phyloP scores from a whole-genome alignment of 2,888 invertebrate genomes.

The Oegoconia quadripuncta region DNA sequence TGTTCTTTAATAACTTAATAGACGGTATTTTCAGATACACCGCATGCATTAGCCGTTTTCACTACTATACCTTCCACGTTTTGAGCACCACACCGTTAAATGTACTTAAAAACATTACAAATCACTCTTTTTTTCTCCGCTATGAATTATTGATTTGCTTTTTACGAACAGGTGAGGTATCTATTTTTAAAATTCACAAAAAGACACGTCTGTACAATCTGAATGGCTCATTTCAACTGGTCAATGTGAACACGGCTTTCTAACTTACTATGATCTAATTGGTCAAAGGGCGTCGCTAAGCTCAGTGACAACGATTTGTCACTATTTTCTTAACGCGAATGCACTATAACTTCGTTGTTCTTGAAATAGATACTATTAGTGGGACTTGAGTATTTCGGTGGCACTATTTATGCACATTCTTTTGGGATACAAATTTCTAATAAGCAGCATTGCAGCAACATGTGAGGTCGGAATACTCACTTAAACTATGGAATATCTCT shows the following conservation, averaged over 20 bases:
- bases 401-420: too few relatives aligned
- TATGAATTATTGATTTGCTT: conserved; percentile 10
- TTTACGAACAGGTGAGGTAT: conserved; percentile 10
- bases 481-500: too few relatives aligned
- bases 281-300: background rate
- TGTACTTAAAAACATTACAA: conserved; percentile 10
- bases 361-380: too few relatives aligned
- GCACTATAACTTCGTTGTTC: too few relatives aligned
- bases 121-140: conserved; percentile 7
- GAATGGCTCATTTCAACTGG: background rate
- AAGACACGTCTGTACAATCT: background rate
- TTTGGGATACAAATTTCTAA: too few relatives aligned
- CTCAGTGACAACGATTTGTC: background rate
- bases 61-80: conserved; percentile 12
- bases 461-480: too few relatives aligned
- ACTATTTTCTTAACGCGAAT: conserved; percentile 1
- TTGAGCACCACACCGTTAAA: conserved; percentile 10
- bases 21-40: conserved; percentile 12
- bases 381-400: too few relatives aligned
- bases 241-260: conserved; percentile 9
- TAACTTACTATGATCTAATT: too few relatives aligned
- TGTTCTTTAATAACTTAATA: conserved; percentile 15
- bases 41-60: conserved; percentile 14
- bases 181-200: background rate
- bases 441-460: too few relatives aligned